Conservation (phyloP, 2,113 vertebrate genomes). For the Anser cygnoides region DNA sequence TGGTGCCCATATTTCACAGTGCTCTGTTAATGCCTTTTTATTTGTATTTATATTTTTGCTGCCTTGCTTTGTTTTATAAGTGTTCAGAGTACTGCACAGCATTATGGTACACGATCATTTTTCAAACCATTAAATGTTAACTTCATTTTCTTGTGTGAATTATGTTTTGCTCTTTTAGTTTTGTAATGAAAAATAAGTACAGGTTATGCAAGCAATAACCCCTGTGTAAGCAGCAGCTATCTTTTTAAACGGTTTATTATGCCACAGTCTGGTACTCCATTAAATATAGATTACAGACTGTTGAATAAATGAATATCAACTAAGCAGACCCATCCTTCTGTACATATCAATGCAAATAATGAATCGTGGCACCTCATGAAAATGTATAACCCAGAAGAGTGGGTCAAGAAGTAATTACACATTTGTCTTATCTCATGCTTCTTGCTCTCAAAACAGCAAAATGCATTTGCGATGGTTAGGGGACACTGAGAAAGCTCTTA, state of each 20-base stretch:
- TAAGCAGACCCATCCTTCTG: conserved; percentile 74
- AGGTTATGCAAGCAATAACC: conserved; percentile 86
- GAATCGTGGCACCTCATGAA: conserved; percentile 79
- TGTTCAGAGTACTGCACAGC: conserved; percentile 54
- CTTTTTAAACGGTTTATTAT: conserved; percentile 85
- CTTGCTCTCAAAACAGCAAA: conserved; percentile 73
- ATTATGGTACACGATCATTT: conserved; percentile 75
- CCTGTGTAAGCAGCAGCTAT: conserved; percentile 77
- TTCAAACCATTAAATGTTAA: conserved; percentile 82
- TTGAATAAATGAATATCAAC: conserved; percentile 87
- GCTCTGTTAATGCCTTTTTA: conserved; percentile 41
- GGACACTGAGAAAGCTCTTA: conserved; percentile 12
- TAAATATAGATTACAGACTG: conserved; percentile 86
- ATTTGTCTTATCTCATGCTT: conserved; percentile 83
- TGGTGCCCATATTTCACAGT: conserved; percentile 47
- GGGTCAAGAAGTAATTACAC: conserved; percentile 82
- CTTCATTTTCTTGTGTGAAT: conserved; percentile 83
- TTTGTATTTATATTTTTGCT: conserved; percentile 55
- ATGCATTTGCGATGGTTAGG: conserved; percentile 39
- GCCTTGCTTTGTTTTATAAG: conserved; percentile 71
- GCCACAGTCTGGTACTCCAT: conserved; percentile 83
- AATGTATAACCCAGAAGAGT: conserved; percentile 77
- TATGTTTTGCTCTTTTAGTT: conserved; percentile 83
- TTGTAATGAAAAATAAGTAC: conserved; percentile 85
- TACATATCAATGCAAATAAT: conserved; percentile 82